phyloP scores from a whole-genome alignment of 1,140 invertebrate species.

The Metopolophium dirhodum region DNA sequence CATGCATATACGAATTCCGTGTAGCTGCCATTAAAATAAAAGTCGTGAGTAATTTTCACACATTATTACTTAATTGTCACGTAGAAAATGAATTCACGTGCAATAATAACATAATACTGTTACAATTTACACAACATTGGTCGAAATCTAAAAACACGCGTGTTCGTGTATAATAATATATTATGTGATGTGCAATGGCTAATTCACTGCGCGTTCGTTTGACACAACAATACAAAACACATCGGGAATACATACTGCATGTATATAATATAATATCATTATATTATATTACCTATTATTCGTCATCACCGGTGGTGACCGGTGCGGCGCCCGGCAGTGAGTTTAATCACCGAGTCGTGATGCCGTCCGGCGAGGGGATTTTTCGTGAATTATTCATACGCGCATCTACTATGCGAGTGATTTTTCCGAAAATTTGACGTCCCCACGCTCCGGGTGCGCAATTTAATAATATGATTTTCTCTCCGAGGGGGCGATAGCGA shows the following conservation, averaged over 20 bases:
- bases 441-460: not conserved
- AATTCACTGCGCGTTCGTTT: not conserved
- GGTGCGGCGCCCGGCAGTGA: not conserved
- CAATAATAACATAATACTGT: not conserved
- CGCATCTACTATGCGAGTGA: not conserved
- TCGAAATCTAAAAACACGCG: not conserved
- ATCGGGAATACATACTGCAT: not conserved
- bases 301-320: not conserved
- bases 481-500: not conserved
- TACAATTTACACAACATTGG: not conserved
- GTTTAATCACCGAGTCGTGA: not conserved
- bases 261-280: not conserved
- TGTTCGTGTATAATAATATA: not conserved
- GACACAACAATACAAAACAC: not conserved
- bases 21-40: not conserved
- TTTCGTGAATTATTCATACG: not conserved
- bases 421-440: not conserved
- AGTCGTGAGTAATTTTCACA: not conserved
- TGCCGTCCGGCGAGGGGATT: not conserved
- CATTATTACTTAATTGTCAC: not conserved
- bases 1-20: not conserved
- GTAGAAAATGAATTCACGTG: not conserved
- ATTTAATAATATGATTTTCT: conserved; percentile 7
- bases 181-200: not conserved
- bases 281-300: not conserved